These are phyloP conservation scores for Noctua comes DNA, from an alignment of 2,888 invertebrate species.

Conservation along the genomic window DNA sequence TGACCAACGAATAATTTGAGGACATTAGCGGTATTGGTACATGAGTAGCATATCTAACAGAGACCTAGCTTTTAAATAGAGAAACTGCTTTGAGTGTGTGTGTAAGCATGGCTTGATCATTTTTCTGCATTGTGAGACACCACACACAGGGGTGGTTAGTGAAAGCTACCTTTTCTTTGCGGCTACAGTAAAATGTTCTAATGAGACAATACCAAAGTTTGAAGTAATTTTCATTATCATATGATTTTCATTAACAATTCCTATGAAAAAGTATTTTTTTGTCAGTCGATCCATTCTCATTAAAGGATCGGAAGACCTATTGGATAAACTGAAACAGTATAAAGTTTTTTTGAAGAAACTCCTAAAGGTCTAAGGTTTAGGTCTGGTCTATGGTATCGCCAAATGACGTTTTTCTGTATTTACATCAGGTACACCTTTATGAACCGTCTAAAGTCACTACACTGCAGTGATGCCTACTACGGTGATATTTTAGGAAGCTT, in stretches of 20 bases:
- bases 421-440: background rate
- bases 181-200: background rate
- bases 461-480: background rate
- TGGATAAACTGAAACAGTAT: background rate
- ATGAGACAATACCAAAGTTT: background rate
- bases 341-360: background rate
- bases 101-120: background rate
- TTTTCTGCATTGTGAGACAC: background rate
- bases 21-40: conserved; percentile 35
- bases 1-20: conserved; percentile 54
- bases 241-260: too few species aligned
- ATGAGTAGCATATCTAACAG: conserved; percentile 22
- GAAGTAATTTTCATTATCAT: background rate
- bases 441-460: background rate
- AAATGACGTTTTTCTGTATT: background rate
- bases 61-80: background rate
- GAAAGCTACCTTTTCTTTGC: too few species aligned
- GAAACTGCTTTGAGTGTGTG: too few species aligned
- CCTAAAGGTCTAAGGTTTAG: background rate
- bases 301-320: background rate
- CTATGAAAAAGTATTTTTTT: background rate
- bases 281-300: too few species aligned
- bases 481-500: background rate
- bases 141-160: background rate
- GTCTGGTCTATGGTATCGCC: background rate